These are phyloP conservation scores for Brachypodius melanocephalos DNA, from an alignment of 2,113 vertebrate genomes.

Conservation along the genomic window DNA sequence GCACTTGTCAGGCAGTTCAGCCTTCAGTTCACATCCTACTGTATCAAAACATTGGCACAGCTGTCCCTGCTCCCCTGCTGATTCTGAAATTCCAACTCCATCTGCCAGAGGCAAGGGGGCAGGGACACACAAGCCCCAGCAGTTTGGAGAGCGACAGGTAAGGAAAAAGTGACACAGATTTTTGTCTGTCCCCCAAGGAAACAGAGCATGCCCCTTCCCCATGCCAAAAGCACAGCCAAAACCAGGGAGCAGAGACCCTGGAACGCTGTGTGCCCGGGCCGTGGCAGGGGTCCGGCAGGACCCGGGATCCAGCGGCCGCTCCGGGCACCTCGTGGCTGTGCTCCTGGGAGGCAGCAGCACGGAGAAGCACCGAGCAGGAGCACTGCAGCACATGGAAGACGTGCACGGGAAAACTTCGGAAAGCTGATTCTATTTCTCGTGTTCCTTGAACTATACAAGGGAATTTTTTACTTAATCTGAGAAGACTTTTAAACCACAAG, in stretches of 20 bases:
- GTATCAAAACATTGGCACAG: neutral
- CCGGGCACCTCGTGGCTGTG: neutral
- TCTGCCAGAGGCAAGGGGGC: neutral
- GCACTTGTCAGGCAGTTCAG: neutral
- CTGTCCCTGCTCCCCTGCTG: neutral
- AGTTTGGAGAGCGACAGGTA: neutral
- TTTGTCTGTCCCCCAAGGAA: neutral
- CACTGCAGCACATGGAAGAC: rapidly evolving
- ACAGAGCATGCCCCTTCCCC: neutral
- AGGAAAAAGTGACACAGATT: rapidly evolving
- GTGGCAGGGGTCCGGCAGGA: rapidly evolving
- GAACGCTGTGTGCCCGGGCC: neutral
- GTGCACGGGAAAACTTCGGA: neutral
- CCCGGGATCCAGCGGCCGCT: neutral
- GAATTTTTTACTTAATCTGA: neutral
- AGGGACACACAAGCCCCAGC: neutral
- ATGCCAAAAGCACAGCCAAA: neutral
- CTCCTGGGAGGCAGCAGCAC: neutral
- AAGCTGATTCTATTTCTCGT: rapidly evolving
- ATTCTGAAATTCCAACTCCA: neutral
- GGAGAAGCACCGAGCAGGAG: neutral
- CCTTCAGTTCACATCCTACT: neutral
- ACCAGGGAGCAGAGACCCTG: rapidly evolving
- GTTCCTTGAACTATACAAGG: neutral
- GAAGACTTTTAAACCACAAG: neutral